phyloP scores from a whole-genome alignment of 2,797 vertebrate genomes.

The Enteromius mattozi region DNA sequence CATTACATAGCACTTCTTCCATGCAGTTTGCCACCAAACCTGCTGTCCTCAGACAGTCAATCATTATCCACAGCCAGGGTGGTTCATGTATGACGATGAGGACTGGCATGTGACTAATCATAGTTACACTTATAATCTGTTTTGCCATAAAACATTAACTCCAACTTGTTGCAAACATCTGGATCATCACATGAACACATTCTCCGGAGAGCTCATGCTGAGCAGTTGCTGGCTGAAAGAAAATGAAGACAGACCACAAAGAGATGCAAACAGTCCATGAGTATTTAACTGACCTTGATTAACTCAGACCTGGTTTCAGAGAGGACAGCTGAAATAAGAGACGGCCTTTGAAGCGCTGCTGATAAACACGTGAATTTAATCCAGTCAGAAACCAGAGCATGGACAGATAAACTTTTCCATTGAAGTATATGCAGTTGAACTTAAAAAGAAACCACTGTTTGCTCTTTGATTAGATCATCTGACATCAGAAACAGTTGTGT shows the following conservation, averaged over 20 bases:
- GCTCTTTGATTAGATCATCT: slow-evolving; percentile 19
- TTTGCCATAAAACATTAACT: background rate
- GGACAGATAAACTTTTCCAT: background rate
- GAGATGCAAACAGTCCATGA: background rate
- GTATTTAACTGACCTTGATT: slow-evolving; percentile 6
- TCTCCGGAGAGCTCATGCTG: background rate
- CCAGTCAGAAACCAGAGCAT: background rate
- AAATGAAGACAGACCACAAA: background rate
- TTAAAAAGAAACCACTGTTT: slow-evolving; percentile 5
- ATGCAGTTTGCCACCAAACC: background rate
- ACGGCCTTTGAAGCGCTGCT: background rate
- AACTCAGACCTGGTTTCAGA: background rate
- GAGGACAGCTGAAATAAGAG: slow-evolving; percentile 23
- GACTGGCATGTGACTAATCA: slow-evolving; percentile 5
- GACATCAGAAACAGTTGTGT: slow-evolving; percentile 5
- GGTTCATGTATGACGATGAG: background rate
- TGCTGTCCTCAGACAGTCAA: background rate
- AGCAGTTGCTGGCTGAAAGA: background rate
- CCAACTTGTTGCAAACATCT: slow-evolving; percentile 25
- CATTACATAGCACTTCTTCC: background rate
- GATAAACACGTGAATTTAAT: slow-evolving; percentile 1
- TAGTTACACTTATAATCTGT: background rate
- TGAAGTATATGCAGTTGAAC: background rate
- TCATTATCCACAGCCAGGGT: slow-evolving; percentile 2
- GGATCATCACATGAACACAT: background rate